Percentiles rank a stretch among this genome's conserved stretches.
phyloP scores from a whole-genome alignment of 2,113 vertebrate genomes.

The Oenanthe oenanthe region DNA sequence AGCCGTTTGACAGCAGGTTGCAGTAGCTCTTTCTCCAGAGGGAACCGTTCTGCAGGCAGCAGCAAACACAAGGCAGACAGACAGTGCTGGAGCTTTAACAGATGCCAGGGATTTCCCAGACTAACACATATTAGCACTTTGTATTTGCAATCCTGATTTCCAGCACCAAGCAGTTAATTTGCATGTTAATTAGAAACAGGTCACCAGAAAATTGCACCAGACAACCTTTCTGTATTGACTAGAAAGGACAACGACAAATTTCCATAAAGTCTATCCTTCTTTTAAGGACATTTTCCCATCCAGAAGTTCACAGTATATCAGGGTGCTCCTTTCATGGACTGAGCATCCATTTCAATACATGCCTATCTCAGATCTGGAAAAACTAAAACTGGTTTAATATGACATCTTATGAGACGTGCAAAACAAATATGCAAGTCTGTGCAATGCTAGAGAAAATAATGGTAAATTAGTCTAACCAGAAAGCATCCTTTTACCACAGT shows the following conservation, averaged over 20 bases:
- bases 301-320: background rate
- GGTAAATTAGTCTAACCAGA: background rate
- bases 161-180: constrained; percentile 34
- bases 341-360: background rate
- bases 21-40: background rate
- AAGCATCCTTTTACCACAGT: background rate
- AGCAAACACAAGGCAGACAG: background rate
- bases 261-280: background rate
- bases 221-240: background rate
- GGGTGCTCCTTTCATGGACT: background rate
- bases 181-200: constrained; percentile 49
- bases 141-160: background rate
- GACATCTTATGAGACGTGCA: background rate
- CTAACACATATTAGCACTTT: background rate
- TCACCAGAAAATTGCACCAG: constrained; percentile 30
- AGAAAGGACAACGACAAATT: background rate
- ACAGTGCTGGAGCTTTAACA: background rate
- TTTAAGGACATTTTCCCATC: background rate
- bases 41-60: background rate
- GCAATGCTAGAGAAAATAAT: background rate
- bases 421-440: background rate
- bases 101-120: constrained; percentile 1
- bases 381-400: background rate
- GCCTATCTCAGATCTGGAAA: background rate
- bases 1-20: background rate